Percentiles rank a stretch among this genome's conserved stretches.
phyloP scores from a whole-genome alignment of 1,140 invertebrate genomes.

The Dinothrombium tinctorium region DNA sequence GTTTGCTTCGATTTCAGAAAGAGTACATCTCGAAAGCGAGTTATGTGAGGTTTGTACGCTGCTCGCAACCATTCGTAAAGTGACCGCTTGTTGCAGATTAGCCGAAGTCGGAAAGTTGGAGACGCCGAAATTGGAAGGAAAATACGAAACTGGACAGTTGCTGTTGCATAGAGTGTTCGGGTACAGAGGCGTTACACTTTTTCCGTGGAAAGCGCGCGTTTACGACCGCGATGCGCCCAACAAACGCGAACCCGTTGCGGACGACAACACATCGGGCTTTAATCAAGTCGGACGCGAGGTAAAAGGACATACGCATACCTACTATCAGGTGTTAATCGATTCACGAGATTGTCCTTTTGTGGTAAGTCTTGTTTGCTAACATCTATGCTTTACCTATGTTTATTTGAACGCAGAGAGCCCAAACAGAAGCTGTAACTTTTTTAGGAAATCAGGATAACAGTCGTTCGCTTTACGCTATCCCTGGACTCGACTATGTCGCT shows the following conservation, averaged over 20 bases:
- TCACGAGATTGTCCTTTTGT: slow-evolving; percentile 84
- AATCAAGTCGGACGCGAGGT: slow-evolving; percentile 54
- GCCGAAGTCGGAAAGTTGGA: slow-evolving; percentile 56
- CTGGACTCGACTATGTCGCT: slow-evolving; percentile 71
- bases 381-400: not conserved
- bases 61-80: too few species aligned
- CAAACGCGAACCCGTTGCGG: slow-evolving; percentile 18
- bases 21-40: too few species aligned
- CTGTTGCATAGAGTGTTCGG: slow-evolving; percentile 87
- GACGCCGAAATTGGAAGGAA: slow-evolving; percentile 53
- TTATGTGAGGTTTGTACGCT: too few species aligned
- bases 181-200: slow-evolving; percentile 78
- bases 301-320: slow-evolving; percentile 68
- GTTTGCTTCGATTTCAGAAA: too few species aligned
- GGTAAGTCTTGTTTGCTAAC: slow-evolving; percentile 33
- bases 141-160: slow-evolving; percentile 82
- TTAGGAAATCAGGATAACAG: slow-evolving; percentile 82
- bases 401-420: slow-evolving; percentile 42
- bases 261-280: slow-evolving; percentile 22
- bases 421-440: slow-evolving; percentile 93
- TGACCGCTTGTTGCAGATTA: slow-evolving; percentile 35
- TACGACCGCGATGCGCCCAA: slow-evolving; percentile 65
- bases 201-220: slow-evolving; percentile 79
- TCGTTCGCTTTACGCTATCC: slow-evolving; percentile 64
- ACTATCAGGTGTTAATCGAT: slow-evolving; percentile 90